Percentiles rank a stretch among this genome's conserved stretches.
These are phyloP conservation scores for Pedionomus torquatus DNA, from an alignment of 2,113 vertebrate species.

Conservation along the genomic window DNA sequence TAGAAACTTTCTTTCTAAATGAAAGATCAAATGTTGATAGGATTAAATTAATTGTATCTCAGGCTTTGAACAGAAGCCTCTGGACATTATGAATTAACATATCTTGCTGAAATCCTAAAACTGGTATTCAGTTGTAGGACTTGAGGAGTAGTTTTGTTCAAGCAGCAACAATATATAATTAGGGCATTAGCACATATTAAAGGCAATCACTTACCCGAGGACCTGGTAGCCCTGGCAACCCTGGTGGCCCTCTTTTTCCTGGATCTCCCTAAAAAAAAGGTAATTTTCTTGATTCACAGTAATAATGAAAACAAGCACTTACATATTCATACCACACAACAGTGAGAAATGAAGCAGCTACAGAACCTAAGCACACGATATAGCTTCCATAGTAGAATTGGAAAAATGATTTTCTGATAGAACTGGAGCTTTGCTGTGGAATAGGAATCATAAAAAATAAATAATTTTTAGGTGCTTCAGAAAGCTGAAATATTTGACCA, in stretches of 20 bases:
- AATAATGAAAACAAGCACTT: background rate
- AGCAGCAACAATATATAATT: background rate
- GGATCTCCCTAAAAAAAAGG: conserved; percentile 84
- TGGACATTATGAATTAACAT: background rate
- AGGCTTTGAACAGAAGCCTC: background rate
- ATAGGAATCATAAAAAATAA: background rate
- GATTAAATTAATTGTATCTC: background rate
- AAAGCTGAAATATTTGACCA: background rate
- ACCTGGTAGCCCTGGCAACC: conserved; percentile 87
- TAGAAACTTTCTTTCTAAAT: background rate
- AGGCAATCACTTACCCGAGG: conserved; percentile 81
- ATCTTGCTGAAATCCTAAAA: background rate
- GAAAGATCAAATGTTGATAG: background rate
- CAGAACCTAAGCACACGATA: background rate
- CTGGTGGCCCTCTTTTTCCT: conserved; percentile 90
- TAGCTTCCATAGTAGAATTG: background rate
- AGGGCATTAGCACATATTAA: background rate
- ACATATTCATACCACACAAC: background rate
- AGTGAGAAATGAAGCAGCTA: background rate
- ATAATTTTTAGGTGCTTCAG: background rate
- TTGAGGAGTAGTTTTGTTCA: background rate
- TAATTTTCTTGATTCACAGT: background rate
- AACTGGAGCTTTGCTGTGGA: background rate
- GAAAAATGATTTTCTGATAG: background rate
- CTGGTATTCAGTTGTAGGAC: background rate